phyloP scores from a whole-genome alignment of 2,113 vertebrate species.

The Aegotheles bennettii region DNA sequence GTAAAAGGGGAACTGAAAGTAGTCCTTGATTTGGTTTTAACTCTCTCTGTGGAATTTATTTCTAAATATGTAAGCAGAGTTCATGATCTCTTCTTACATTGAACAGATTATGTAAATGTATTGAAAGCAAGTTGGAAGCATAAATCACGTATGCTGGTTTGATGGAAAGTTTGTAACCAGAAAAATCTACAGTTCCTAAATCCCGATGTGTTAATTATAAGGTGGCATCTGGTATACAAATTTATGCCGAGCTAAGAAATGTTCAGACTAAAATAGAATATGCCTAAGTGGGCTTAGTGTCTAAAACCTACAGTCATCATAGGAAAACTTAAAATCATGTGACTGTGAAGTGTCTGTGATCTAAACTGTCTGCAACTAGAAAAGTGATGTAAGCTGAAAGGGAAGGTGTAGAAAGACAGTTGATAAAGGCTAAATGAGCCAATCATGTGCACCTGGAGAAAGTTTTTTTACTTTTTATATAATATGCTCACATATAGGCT shows the following conservation, averaged over 20 bases:
- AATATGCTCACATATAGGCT: neutral
- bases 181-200: slow-evolving; percentile 75
- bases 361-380: slow-evolving; percentile 27
- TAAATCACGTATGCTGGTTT: slow-evolving; percentile 80
- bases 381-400: neutral
- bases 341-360: neutral
- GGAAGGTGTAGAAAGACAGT: neutral
- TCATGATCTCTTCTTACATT: slow-evolving; percentile 67
- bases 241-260: slow-evolving; percentile 77
- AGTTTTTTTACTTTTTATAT: neutral
- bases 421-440: neutral
- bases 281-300: slow-evolving; percentile 60
- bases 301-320: slow-evolving; percentile 35
- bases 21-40: slow-evolving; percentile 64
- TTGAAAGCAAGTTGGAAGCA: slow-evolving; percentile 73
- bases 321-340: slow-evolving; percentile 53
- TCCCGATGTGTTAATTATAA: slow-evolving; percentile 78
- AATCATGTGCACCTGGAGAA: neutral
- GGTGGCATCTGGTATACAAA: slow-evolving; percentile 78
- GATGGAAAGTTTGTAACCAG: slow-evolving; percentile 78
- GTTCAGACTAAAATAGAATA: slow-evolving; percentile 69
- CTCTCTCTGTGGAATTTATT: slow-evolving; percentile 42
- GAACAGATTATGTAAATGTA: slow-evolving; percentile 80
- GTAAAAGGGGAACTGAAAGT: slow-evolving; percentile 30
- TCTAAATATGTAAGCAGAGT: slow-evolving; percentile 61